These are phyloP conservation scores for Cyrtodaria siliqua DNA, from an alignment of 2,888 invertebrate species.

Conservation along the genomic window DNA sequence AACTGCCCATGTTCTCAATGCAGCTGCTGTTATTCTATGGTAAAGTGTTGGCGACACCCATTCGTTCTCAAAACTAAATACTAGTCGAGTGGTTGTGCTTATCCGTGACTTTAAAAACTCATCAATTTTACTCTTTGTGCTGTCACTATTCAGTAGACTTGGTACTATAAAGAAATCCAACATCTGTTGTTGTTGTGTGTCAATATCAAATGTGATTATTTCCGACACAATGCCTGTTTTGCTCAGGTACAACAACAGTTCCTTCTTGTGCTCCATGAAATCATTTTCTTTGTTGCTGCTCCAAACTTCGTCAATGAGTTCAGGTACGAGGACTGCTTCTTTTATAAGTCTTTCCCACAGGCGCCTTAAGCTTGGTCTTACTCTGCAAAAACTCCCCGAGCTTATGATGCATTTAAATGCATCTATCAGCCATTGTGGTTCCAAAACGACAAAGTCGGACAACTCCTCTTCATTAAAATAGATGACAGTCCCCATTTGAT, in stretches of 20 bases:
- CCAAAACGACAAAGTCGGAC: slow-evolving; percentile 21
- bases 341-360: slow-evolving; percentile 9
- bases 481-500: slow-evolving; percentile 24
- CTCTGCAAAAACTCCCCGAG: slow-evolving; percentile 22
- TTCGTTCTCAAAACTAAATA: slow-evolving; percentile 10
- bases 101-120: too few relatives aligned
- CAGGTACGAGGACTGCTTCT: slow-evolving; percentile 8
- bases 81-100: neutral
- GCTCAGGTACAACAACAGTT: slow-evolving; percentile 13
- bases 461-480: slow-evolving; percentile 30
- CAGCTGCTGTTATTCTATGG: slow-evolving; percentile 29
- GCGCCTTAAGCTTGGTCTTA: neutral
- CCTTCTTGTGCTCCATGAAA: slow-evolving; percentile 19
- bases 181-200: neutral
- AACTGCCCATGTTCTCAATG: slow-evolving; percentile 26
- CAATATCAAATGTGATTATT: neutral
- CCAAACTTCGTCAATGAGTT: slow-evolving; percentile 27
- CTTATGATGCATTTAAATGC: slow-evolving; percentile 44
- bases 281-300: neutral
- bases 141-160: slow-evolving; percentile 12
- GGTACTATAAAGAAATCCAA: slow-evolving; percentile 23
- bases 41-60: slow-evolving; percentile 21
- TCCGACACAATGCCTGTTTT: slow-evolving; percentile 22
- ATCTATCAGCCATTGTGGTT: slow-evolving; percentile 33
- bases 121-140: too few relatives aligned